Base-by-base conservation (phyloP, 2,888 invertebrate genomes). In the Troides helena region DNA sequence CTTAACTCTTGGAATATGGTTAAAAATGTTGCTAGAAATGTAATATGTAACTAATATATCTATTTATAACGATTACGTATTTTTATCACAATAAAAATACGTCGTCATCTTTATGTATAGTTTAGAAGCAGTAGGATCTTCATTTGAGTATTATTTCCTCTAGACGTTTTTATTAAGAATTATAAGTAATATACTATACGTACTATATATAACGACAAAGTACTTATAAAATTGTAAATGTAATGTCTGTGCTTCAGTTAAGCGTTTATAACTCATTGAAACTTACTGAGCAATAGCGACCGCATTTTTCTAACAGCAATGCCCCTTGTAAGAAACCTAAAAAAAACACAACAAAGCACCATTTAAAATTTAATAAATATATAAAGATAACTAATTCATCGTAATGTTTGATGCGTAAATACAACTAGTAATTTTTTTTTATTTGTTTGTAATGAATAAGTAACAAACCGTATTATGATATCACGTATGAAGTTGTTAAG, bases 251-350 rank as follows among this genome's bases (percentile, higher is more conserved):
- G 14, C 46, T 46, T 46, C 14, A 46, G 46, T 3, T 0, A 14
- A 17, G 0, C 46, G 12, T 46, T 46, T 46, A 46, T 46, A 14
- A 14, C 46, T 39, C 7, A 10, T 8, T 46, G 46, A 46, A 46
- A 70, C 74, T 75, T 69, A 75, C 75, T 69, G 21, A 74, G 57
- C 25, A 72, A 50, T 70, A 75, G 70, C 69, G 71, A 72, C 65
- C 72, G 73, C 75, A 75, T 74, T 36, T 69, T 69, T 7, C 21
- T 23, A 23, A 58, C 57, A 8, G 14, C 57, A 23, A 12, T 58
- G 23, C 2, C 25, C n/a, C 25, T 53, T 58, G 57, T 58, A 10
- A 58, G 23, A 58, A 18, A 58, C 23, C 57, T 58, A 23, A 58
- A 58, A 58, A 58, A 58, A 58, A 23, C n/a, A 46, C n/a, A 53